These are phyloP conservation scores for Chamaetylas fuelleborni DNA, from an alignment of 2,113 vertebrate species.

Conservation along the genomic window DNA sequence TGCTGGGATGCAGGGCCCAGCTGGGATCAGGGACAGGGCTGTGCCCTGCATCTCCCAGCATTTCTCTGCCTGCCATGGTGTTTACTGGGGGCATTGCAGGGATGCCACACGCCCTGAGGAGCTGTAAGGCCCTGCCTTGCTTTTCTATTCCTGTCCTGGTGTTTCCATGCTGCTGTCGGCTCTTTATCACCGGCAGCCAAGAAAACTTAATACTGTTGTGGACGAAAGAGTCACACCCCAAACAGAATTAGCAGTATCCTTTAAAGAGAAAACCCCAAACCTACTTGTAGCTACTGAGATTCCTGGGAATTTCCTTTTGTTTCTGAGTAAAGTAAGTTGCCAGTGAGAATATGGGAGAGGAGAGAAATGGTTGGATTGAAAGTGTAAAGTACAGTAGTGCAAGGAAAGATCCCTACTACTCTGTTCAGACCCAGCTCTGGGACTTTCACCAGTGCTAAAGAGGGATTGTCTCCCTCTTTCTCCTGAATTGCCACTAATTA, in stretches of 20 bases:
- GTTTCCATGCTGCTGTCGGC: background rate
- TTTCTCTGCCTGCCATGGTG: background rate
- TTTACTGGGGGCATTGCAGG: background rate
- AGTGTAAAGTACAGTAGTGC: background rate
- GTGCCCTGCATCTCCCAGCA: rapidly evolving
- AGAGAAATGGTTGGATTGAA: background rate
- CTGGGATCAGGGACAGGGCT: background rate
- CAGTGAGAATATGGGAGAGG: background rate
- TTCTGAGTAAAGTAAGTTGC: background rate
- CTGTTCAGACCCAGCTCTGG: too few species aligned
- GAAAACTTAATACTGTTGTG: background rate
- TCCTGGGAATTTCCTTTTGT: background rate
- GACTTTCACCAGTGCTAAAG: too few species aligned
- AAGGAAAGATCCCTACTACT: background rate
- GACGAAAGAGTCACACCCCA: background rate
- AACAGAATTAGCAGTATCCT: background rate
- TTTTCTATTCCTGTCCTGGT: conserved; percentile 7
- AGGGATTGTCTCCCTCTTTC: too few species aligned
- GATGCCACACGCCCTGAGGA: background rate
- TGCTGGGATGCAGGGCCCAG: background rate
- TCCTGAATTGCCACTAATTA: background rate
- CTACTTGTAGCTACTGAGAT: background rate
- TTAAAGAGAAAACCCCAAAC: background rate
- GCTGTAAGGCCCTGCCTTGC: background rate
- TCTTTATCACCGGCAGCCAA: background rate